Percentiles rank a stretch among this genome's conserved stretches.
phyloP scores from a whole-genome alignment of 2,888 invertebrate genomes.

The Xestia rhomboidea region DNA sequence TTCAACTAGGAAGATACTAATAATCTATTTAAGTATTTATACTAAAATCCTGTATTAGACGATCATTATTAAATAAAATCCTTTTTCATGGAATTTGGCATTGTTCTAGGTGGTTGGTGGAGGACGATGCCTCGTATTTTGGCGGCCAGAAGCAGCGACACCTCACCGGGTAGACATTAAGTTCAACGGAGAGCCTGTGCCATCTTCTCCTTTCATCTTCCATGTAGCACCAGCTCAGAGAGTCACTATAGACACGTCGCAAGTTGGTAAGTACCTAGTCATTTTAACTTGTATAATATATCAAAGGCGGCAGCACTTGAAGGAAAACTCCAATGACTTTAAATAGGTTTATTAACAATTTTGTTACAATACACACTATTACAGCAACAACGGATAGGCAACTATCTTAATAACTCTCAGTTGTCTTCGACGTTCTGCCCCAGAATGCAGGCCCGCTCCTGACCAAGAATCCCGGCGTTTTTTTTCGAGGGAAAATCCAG shows the following conservation, averaged over 20 bases:
- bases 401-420: no score
- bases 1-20: background rate
- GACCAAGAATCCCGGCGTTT: no score
- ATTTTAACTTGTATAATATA: background rate
- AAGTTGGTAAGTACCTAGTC: constrained; percentile 81
- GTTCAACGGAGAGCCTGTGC: constrained; percentile 98
- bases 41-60: background rate
- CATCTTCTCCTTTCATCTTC: constrained; percentile 97
- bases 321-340: no score
- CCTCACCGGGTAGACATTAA: constrained; percentile 98
- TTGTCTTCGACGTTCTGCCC: no score
- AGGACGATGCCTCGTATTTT: constrained; percentile 97
- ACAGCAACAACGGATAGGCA: no score
- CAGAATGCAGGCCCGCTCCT: no score
- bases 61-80: background rate
- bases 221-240: constrained; percentile 90
- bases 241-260: constrained; percentile 86
- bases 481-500: no score
- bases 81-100: background rate
- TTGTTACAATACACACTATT: no score
- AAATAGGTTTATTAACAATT: no score
- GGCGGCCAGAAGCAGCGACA: constrained; percentile 97
- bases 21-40: no score
- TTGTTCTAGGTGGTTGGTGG: constrained; percentile 95
- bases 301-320: no score